Evolutionary conservation across 1,140 invertebrate species (phyloP).

Genomic region (Hyphantria cunea): DNA sequence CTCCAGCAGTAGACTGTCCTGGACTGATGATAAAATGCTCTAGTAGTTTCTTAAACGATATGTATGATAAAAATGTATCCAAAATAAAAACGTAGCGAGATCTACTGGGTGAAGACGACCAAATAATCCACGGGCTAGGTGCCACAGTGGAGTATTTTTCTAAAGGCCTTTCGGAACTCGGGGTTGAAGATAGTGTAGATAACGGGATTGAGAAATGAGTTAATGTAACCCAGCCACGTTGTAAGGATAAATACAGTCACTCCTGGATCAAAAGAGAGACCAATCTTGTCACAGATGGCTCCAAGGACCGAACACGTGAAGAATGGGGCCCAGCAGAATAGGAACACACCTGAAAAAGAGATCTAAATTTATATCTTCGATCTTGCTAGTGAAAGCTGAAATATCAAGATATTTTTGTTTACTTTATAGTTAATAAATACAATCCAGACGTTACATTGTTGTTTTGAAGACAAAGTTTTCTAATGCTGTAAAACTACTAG

Average conservation of each 20-base stretch:
- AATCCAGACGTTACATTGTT: too few species aligned
- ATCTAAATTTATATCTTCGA: neutral
- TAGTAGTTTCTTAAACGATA: neutral
- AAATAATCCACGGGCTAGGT: constrained; percentile 79
- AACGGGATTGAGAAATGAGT: constrained; percentile 98
- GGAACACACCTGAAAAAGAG: constrained; percentile 89
- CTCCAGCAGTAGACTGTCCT: too few species aligned
- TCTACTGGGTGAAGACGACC: constrained; percentile 74
- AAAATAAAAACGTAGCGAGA: constrained; percentile 34
- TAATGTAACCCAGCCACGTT: constrained; percentile 99
- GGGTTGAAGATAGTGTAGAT: constrained; percentile 99
- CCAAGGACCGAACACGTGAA: constrained; percentile 98
- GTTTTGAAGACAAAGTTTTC: too few species aligned
- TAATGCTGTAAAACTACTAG: too few species aligned
- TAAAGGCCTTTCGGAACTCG: constrained; percentile 99
- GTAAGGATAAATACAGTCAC: constrained; percentile 96
- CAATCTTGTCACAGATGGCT: constrained; percentile 95
- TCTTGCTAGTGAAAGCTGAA: too few species aligned
- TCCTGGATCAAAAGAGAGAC: constrained; percentile 91
- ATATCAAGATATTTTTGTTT: too few species aligned
- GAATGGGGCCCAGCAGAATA: constrained; percentile 99
- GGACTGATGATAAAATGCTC: too few species aligned
- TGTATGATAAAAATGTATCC: constrained; percentile 11
- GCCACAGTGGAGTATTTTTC: constrained; percentile 92
- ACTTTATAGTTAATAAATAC: too few species aligned